phyloP scores from a whole-genome alignment of 2,113 vertebrate species.

The Felis catus region DNA sequence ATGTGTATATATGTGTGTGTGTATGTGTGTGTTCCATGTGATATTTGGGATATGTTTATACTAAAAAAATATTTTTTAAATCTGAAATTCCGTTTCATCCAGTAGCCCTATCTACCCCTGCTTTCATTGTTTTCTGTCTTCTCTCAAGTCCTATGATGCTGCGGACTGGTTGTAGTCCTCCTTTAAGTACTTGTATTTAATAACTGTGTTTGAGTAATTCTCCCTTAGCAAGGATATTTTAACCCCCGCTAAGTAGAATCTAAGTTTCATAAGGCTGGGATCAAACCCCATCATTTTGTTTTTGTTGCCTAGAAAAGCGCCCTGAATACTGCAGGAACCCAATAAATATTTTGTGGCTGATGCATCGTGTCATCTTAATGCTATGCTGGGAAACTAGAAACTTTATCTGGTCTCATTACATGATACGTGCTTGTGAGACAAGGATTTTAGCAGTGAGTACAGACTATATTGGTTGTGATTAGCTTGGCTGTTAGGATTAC shows the following conservation, averaged over 20 bases:
- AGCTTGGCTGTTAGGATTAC: neutral
- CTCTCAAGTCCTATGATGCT: neutral
- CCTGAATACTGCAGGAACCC: neutral
- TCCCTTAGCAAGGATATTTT: neutral
- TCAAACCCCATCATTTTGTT: neutral
- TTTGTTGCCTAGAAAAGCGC: neutral
- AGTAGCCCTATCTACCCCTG: neutral
- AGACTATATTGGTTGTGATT: neutral
- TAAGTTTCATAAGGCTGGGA: neutral
- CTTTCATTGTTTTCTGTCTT: neutral
- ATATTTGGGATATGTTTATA: neutral
- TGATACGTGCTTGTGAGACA: neutral
- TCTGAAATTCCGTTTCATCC: neutral
- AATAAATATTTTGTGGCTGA: neutral
- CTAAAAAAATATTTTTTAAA: neutral
- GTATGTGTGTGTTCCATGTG: neutral
- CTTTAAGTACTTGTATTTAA: neutral
- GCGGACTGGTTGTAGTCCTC: neutral
- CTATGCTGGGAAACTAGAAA: neutral
- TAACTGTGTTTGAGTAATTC: neutral
- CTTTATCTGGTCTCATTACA: neutral
- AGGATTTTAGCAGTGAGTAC: neutral
- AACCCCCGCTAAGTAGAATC: neutral
- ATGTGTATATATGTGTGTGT: no score
- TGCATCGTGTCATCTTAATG: neutral